These are phyloP conservation scores for human DNA, from an alignment of 2,113 vertebrate genomes.

Conservation along the genomic window DNA sequence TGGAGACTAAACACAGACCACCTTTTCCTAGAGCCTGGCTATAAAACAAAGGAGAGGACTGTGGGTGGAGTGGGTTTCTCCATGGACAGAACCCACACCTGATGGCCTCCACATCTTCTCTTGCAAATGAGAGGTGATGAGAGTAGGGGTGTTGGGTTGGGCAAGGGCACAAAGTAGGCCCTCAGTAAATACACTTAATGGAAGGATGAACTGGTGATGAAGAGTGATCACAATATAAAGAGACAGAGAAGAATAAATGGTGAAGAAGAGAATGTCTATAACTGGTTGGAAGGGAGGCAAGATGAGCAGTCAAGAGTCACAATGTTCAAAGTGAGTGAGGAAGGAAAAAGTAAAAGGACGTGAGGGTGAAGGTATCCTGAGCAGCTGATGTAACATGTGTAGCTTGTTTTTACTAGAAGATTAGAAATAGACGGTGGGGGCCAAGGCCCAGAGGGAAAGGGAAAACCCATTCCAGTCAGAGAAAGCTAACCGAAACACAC, in stretches of 20 bases:
- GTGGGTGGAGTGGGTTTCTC: not conserved
- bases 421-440: not conserved
- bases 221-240: not conserved
- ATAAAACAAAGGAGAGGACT: not conserved
- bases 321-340: not conserved
- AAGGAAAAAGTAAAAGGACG: not conserved
- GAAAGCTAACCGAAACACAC: not conserved
- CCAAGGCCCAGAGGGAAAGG: not conserved
- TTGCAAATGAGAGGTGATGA: not conserved
- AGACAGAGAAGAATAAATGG: not conserved
- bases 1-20: not conserved
- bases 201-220: not conserved
- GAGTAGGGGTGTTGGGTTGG: not conserved
- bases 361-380: not conserved
- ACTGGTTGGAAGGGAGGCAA: not conserved
- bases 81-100: not conserved
- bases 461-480: not conserved
- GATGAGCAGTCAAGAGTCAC: not conserved
- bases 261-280: not conserved
- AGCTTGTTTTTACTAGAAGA: not conserved
- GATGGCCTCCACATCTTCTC: not conserved
- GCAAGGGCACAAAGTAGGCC: not conserved
- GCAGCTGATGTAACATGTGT: not conserved
- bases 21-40: not conserved
- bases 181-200: not conserved